Evolutionary conservation across 1,140 invertebrate genomes (phyloP), one percentile per base, ranked within the genome.

Genomic region (Aphidius ervi): DNA sequence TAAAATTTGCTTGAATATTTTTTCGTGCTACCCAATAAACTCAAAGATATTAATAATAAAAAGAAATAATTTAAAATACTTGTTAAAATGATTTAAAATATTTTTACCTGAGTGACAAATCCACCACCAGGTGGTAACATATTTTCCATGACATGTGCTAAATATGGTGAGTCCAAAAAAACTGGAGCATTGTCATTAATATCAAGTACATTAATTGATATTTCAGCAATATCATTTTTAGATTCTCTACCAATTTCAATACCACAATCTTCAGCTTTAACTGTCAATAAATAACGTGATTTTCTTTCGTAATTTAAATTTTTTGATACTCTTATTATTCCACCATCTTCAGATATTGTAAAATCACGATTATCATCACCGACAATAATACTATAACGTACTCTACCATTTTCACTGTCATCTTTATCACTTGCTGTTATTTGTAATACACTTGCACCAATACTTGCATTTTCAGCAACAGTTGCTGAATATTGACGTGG

Each of bases 131-230:
- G 88, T 23, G 89, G 88, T 41, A 93, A 84, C 61, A 90, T 84
- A 71, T 95, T 94, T 80, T 98, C 95, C 85, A 93, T 90, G n/a
- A 97, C 91, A 70, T 93, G 89, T 0, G 93, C 92, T 59, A 93
- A 75, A 74, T 97, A 97, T 0, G 93, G 93, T 0, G 93, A 95
- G 77, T 93, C 89, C 45, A 93, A 77, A 73, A 98, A 98, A 1
- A 91, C 88, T 2, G 95, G 95, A 6, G 92, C 86, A 71, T 95
- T 95, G 79, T 99, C 96, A 77, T 98, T 98, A 65, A 98, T 90
- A 79, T 98, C 95, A 37, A 88, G 84, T 5, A 99, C 86, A 43
- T 80, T 83, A 64, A 88, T 86, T 46, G 83, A 82, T 58, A 88
- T 78, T 74, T 87, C 85, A 9, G 92, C 89, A 5, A 86, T 89